These are phyloP conservation scores for Sanderia malayensis DNA, from an alignment of 30 jellyfish, hydroid and myxozoan species.

Conservation along the genomic window DNA sequence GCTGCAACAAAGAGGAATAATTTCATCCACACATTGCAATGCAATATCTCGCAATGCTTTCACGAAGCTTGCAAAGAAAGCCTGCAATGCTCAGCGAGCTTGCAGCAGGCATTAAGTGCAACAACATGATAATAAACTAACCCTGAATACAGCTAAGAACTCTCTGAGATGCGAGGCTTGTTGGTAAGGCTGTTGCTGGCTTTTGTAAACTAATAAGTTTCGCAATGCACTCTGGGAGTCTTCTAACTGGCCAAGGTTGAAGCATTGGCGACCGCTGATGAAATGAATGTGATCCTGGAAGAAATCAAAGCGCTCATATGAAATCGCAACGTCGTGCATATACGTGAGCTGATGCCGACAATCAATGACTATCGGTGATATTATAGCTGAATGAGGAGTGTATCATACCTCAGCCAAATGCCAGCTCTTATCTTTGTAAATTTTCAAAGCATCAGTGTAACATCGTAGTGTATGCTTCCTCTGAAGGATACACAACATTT, in stretches of 20 bases:
- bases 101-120: too few relatives aligned
- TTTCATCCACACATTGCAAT: too few relatives aligned
- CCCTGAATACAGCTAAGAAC: constrained; percentile 78
- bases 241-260: constrained; percentile 68
- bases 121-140: constrained; percentile 17
- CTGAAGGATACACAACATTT: too few relatives aligned
- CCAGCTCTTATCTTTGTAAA: constrained; percentile 79
- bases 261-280: constrained; percentile 84
- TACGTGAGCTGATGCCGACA: too few relatives aligned
- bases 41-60: too few relatives aligned
- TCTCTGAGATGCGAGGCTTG: constrained; percentile 89
- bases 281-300: constrained; percentile 85
- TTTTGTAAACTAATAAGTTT: constrained; percentile 59
- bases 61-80: too few relatives aligned
- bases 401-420: constrained; percentile 93
- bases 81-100: too few relatives aligned
- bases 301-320: background rate
- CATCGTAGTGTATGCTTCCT: constrained; percentile 89
- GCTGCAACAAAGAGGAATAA: too few relatives aligned
- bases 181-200: constrained; percentile 82
- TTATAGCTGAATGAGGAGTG: too few relatives aligned
- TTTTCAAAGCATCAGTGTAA: constrained; percentile 67
- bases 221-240: constrained; percentile 78
- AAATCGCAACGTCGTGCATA: too few relatives aligned
- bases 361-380: too few relatives aligned